Base-by-base conservation (phyloP, 2,113 vertebrate species). In the Tinamus guttatus region DNA sequence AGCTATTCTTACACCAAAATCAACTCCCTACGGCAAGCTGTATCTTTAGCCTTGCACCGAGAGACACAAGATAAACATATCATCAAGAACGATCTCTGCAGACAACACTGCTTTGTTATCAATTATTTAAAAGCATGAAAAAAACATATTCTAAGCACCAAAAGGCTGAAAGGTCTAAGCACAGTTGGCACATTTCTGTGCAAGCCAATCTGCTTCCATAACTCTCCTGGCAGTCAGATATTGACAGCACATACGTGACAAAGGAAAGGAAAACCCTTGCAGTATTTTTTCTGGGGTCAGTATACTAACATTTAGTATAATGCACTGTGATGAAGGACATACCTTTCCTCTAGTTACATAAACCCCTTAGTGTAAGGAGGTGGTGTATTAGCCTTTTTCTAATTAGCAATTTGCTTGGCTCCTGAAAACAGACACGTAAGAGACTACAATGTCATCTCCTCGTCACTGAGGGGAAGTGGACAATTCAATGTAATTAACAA, bases 101-200 rank as follows among this genome's bases (percentile, higher is more conserved):
- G 88, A 94, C 40, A 3, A 70, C 81, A 87, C 36, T 92, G 63
- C 86, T 94, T 88, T 59, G 34, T 79, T 84, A 87, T 92, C 62
- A 93, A 95, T 95, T 95, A 94, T 95, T 94, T 96, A 94, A 92
- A 93, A 91, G 84, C 84, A 79, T 5, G 90, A 90, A 24, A 30
- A 0, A 43, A 28, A 34, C 56, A 38, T 40, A 84, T 80, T 84
- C 77, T 62, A 73, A 80, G 65, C 47, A 94, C 69, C 70, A 68
- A 58, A 71, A 84, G 0, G 4, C 59, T 16, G 74, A 89, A 84
- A 81, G 40, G 34, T 79, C 69, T 85, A 87, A 82, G 81, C 3
- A 3, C 41, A 69, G 86, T n/a, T 65, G 43, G 69, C 40, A 34
- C n/a, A 32, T 71, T 90, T 82, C 94, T 90, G 92, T 3, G 24